These are phyloP conservation scores for Centropus unirufus DNA, from an alignment of 2,113 vertebrate genomes.

Conservation along the genomic window DNA sequence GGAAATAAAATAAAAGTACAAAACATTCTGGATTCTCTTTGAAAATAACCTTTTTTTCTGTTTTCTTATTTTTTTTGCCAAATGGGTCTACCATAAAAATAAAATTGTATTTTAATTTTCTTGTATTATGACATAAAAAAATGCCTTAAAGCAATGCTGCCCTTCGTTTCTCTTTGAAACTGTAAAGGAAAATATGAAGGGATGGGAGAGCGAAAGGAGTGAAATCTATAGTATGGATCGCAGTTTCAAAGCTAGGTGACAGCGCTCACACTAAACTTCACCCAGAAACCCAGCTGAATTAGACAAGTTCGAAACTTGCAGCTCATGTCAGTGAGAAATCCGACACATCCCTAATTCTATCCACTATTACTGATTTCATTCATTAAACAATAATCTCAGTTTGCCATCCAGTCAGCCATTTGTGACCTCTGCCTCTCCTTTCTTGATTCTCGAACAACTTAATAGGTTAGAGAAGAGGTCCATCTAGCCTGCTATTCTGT, in stretches of 20 bases:
- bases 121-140: background rate
- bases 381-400: background rate
- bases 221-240: background rate
- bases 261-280: background rate
- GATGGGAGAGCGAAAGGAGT: rapidly evolving
- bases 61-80: background rate
- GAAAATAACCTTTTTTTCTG: background rate
- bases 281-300: background rate
- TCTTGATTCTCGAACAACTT: background rate
- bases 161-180: background rate
- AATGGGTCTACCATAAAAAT: background rate
- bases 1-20: background rate
- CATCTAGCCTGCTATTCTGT: background rate
- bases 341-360: background rate
- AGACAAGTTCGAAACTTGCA: background rate
- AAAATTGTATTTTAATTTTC: background rate
- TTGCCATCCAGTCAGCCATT: background rate
- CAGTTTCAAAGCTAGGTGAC: background rate
- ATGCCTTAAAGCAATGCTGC: background rate
- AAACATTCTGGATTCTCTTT: background rate
- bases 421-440: background rate
- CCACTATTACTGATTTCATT: background rate
- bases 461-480: background rate
- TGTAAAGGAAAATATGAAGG: background rate
- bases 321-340: background rate